A percentile compares a stretch with the other conserved stretches of the same genome.
Evolutionary conservation across 2,113 vertebrate species (phyloP).

Genomic region (Pseudolaguvia tuberculata): DNA sequence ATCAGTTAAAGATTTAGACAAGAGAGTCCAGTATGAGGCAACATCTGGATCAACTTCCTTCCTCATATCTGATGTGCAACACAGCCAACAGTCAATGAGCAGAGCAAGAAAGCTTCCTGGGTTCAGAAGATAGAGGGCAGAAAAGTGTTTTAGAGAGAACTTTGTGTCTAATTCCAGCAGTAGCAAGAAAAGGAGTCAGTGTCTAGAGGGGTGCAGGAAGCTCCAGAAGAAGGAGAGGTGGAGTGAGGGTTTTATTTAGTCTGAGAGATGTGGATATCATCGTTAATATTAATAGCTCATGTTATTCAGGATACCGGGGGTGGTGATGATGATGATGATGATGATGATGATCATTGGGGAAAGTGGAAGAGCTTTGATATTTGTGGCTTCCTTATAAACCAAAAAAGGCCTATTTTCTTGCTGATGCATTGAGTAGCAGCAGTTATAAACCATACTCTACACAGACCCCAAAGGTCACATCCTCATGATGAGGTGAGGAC

Average conservation of each 20-base stretch:
- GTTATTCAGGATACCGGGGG: neutral
- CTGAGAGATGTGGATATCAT: neutral
- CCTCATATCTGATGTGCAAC: neutral
- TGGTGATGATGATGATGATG: neutral
- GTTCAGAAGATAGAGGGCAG: neutral
- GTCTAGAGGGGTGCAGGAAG: neutral
- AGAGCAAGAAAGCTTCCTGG: neutral
- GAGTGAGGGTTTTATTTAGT: neutral
- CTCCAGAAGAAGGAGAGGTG: neutral
- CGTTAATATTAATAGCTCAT: neutral
- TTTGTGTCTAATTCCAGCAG: too few relatives aligned
- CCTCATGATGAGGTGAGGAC: slow-evolving; percentile 46
- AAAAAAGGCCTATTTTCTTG: neutral
- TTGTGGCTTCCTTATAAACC: neutral
- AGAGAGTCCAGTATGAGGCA: neutral
- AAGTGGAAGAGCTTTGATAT: too few relatives aligned
- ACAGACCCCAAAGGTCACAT: slow-evolving; percentile 42
- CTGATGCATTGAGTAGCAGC: slow-evolving; percentile 11
- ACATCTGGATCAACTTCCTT: neutral
- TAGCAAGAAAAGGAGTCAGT: neutral
- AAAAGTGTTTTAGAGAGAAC: neutral
- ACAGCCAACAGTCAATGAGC: neutral
- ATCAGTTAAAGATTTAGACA: neutral
- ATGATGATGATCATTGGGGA: neutral
- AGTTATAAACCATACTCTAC: slow-evolving; percentile 26